Evolutionary conservation across 2,888 invertebrate genomes (phyloP).

Genomic region (Andricus curvator): DNA sequence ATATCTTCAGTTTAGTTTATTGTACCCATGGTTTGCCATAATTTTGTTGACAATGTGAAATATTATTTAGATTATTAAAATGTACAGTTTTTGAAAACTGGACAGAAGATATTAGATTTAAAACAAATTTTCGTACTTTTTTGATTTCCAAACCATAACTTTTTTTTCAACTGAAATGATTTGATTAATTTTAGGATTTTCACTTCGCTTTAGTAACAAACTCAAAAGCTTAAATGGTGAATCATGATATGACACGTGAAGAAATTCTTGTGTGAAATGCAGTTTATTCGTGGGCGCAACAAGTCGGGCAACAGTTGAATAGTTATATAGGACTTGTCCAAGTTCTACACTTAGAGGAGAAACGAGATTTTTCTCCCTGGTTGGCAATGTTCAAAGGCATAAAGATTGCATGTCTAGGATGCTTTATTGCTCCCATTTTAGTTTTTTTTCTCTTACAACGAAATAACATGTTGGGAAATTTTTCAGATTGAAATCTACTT

Average conservation of each 20-base stretch:
- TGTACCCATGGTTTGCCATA: too few species aligned
- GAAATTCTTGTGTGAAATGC: background rate
- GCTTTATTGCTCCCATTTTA: background rate
- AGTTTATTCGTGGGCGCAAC: slow-evolving; percentile 67
- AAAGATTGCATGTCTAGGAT: background rate
- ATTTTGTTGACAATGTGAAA: too few species aligned
- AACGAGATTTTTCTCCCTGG: background rate
- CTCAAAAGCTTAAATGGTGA: background rate
- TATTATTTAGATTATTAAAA: too few species aligned
- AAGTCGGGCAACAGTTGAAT: slow-evolving; percentile 70
- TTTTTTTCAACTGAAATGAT: too few species aligned
- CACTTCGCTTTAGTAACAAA: too few species aligned
- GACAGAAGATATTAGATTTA: too few species aligned
- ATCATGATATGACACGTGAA: background rate
- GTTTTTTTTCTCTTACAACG: background rate
- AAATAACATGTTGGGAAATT: background rate
- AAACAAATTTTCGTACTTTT: too few species aligned
- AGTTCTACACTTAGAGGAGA: background rate
- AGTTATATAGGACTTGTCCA: background rate
- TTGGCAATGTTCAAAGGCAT: slow-evolving; percentile 3
- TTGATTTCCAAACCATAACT: too few species aligned
- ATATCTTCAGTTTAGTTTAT: too few species aligned
- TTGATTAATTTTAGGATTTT: too few species aligned
- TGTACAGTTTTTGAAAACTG: too few species aligned
- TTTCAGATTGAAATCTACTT: background rate